Conservation (phyloP, 2,113 vertebrate genomes). For the Nanorana parkeri region DNA sequence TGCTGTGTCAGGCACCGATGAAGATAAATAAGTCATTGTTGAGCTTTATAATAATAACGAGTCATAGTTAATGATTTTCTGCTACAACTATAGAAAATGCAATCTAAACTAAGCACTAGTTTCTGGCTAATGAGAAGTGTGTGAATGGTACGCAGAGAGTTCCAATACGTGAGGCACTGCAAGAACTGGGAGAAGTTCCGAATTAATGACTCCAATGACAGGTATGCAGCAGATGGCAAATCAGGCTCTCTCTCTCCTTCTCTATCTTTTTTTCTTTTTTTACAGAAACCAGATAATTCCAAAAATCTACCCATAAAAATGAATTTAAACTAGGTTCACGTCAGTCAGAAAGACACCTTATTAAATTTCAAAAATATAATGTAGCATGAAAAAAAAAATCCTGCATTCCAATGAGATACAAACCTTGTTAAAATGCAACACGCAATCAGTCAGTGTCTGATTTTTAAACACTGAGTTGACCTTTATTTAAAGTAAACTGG, state of each 20-base stretch:
- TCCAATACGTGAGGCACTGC: not conserved
- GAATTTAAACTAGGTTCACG: constrained; percentile 80
- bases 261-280: constrained; percentile 45
- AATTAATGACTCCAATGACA: constrained; percentile 64
- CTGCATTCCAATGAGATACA: constrained; percentile 79
- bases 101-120: not conserved
- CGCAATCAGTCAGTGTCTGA: constrained; percentile 57
- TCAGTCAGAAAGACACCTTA: constrained; percentile 85
- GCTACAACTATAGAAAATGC: constrained; percentile 9
- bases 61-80: constrained; percentile 37
- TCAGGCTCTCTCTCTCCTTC: constrained; percentile 59
- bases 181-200: not conserved
- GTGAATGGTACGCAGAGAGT: not conserved
- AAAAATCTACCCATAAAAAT: constrained; percentile 70
- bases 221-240: constrained; percentile 71
- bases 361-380: constrained; percentile 86
- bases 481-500: constrained; percentile 18
- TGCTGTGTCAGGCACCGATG: constrained; percentile 3
- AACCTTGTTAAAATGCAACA: constrained; percentile 81
- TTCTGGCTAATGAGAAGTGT: constrained; percentile 27
- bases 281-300: constrained; percentile 72
- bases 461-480: not conserved
- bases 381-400: constrained; percentile 72
- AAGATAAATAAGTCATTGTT: constrained; percentile 45
- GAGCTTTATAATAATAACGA: constrained; percentile 18